These are phyloP conservation scores for Pachyuromys duprasi DNA, from an alignment of 2,797 vertebrate species.

Conservation along the genomic window DNA sequence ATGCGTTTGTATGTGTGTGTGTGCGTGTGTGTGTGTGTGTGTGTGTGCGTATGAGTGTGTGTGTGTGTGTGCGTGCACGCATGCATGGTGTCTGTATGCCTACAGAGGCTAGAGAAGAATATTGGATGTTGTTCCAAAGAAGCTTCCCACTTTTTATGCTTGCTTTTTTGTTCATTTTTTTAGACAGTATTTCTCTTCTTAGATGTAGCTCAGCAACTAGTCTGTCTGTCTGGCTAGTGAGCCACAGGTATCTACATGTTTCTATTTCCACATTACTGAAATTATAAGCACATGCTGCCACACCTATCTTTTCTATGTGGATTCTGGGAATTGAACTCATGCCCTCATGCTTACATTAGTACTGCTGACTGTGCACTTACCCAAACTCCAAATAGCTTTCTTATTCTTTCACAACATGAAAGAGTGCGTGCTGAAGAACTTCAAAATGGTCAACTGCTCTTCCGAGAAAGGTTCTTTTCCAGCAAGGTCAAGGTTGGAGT, in stretches of 20 bases:
- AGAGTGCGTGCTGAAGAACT: background rate
- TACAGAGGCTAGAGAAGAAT: background rate
- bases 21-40: background rate
- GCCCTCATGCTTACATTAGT: background rate
- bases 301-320: background rate
- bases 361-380: too few species aligned
- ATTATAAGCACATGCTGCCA: background rate
- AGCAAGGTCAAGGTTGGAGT: slow-evolving; percentile 56
- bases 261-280: background rate
- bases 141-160: background rate
- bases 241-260: too few species aligned
- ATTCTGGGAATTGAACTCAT: background rate
- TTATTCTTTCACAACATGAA: background rate
- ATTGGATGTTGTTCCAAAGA: background rate
- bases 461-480: slow-evolving; percentile 20
- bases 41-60: background rate
- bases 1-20: background rate
- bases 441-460: background rate
- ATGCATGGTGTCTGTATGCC: background rate
- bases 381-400: background rate
- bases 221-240: background rate
- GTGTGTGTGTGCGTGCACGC: background rate
- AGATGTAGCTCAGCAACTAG: background rate
- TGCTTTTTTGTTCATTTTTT: background rate
- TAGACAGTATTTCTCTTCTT: background rate